Base-by-base conservation (phyloP, 2,888 invertebrate genomes). In the Augiades crinisus region DNA sequence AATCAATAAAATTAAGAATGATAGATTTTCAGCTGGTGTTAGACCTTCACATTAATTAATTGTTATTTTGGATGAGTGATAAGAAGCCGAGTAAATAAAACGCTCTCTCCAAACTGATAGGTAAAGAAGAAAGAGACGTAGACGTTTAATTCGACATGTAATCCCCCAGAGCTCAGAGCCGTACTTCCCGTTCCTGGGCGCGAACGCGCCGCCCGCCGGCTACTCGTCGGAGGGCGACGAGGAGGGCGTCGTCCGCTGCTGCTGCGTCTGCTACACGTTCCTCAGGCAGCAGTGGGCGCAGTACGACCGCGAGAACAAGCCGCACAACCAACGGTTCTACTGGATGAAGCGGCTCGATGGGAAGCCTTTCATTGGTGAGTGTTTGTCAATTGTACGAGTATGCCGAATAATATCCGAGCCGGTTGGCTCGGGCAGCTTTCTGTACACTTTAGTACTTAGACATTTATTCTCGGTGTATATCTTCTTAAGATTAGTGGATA, bases 321-420 rank as follows among this genome's bases (percentile, higher is more conserved):
- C 98, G 0, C 95, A 96, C 76, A 91, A 93, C 60, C 96, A 97
- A 77, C 90, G 98, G 47, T 92, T 98, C 70, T 98, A 98, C 75
- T 98, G 98, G 95, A 91, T 98, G 87, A 98, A 98, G 81, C 90
- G 98, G 64, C 93, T 95, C 62, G 98, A 98, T 73, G 96, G 97
- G 70, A 96, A 97, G 56, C 95, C 95, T 0, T 98, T 95, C 68
- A 97, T 96, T 19, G 92, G 90, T 90, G 57, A 87, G 87, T 78
- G 13, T 1, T 1, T 16, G 8, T 16, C 5, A n/a, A n/a, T n/a
- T n/a, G n/a, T n/a, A n/a, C n/a, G n/a, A n/a, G n/a, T n/a, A n/a
- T n/a, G n/a, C n/a, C n/a, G n/a, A n/a, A n/a, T n/a, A n/a, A n/a
- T n/a, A n/a, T n/a, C n/a, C n/a, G n/a, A n/a, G 16, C 1, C 16